Base-by-base conservation (phyloP, 2,113 vertebrate genomes). In the Microtus ochrogaster region DNA sequence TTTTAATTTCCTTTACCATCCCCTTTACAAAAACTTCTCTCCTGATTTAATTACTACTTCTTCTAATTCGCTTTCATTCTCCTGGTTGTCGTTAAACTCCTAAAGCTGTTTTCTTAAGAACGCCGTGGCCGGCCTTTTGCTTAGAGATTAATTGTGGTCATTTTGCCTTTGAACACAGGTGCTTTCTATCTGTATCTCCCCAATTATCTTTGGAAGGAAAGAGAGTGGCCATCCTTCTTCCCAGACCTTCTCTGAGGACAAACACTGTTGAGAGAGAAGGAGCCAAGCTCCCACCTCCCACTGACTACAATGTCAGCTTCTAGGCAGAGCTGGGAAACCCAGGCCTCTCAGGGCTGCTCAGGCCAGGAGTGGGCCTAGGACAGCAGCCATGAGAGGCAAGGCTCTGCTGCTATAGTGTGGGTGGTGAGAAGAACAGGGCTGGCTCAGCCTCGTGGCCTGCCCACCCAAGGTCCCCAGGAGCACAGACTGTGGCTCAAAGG, bases 1-100 rank as follows among this genome's bases (percentile, higher is more conserved):
- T 95, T 97, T 97, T 97, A 98, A 98, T 98, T 97, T 97, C 97
- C 95, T 96, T 96, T 95, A 81, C 95, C 61, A 96, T 97, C 82
- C 92, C 96, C 86, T 96, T 97, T 95, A 93, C 94, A 96, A 96
- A 98, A 97, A 96, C 96, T 96, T 97, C 96, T 95, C 93, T 94
- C 91, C 96, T 95, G 95, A 98, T 98, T 97, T 97, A 97, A 98
- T 98, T 97, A 95, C 91, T 85, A 82, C 96, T 96, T 96, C 94
- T 97, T 95, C 97, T 96, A 97, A 98, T 97, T 96, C 83, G 92
- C 91, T 98, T 97, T 95, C 41, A n/a, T 88, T 77, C 96, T 97
- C 96, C 96, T 73, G 63, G 94, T 96, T 97, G 96, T 93, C 44
- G 24, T 95, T 96, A 97, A 98, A 97, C 96, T 96, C 97, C 89